Base-by-base conservation (phyloP, 2,888 invertebrate species). In the Drosophila paranaensis region DNA sequence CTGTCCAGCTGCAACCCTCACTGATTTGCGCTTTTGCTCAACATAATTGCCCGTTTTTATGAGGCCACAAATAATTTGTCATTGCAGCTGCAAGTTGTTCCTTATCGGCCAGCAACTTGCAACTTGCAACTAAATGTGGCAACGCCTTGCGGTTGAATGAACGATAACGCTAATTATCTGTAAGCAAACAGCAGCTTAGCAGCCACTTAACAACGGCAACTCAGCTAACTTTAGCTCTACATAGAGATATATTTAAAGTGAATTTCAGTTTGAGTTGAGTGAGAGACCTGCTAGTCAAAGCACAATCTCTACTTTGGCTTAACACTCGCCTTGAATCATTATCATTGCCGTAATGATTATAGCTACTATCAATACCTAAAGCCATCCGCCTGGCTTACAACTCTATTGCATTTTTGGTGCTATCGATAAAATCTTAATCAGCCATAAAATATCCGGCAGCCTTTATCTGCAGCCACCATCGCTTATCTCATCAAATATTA, bases 1-100 rank as follows among this genome's bases (percentile, higher is more conserved):
- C 37, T 27, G 33, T 30, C 39, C 13, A 9, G 37, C 53, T 1
- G 33, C 63, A 50, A 13, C 45, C 54, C 57, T 63, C 33, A 37
- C 79, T 71, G 75, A 82, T 79, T 75, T 73, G 73, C 61, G 53
- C 57, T 54, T 66, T 72, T 57, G 57, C 60, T 72, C 66, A 69
- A 58, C 73, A 67, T 80, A 80, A 80, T 82, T 80, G 83, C 83
- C 62, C 53, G 77, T 76, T 76, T 76, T 76, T 76, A 76, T 76
- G 76, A 67, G 75, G 66, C 56, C 42, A 53, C 66, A 48, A 64
- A 73, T 67, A 79, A 82, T 79, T 82, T 82, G 82, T 76, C 70
- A 65, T 25, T 57, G 64, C 60, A 75, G 57, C 67, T 76, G 66
- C 63, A 62, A 71, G 60, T 75, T 71, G 53, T 27, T 13, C 10